Percentiles rank a stretch among this genome's conserved stretches.
These are phyloP conservation scores for Mastigias papua DNA, from an alignment of 30 jellyfish, hydroid and myxozoan genomes.

Conservation along the genomic window DNA sequence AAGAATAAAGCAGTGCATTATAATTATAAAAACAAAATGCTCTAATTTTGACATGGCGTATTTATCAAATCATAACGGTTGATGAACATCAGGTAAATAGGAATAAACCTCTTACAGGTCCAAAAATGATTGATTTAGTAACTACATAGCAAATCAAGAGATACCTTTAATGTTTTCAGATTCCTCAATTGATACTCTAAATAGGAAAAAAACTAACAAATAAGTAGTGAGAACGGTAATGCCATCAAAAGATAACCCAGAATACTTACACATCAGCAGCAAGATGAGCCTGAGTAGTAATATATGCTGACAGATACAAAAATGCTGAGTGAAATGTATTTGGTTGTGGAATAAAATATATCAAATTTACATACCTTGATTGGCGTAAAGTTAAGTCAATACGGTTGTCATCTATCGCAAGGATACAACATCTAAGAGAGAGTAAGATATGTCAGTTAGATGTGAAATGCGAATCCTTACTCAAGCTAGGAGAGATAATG, in stretches of 20 bases:
- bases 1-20: too few species aligned
- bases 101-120: neutral
- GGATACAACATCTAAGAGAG: slow-evolving; percentile 63
- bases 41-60: too few species aligned
- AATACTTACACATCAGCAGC: neutral
- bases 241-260: neutral
- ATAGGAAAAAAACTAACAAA: neutral
- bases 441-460: too few species aligned
- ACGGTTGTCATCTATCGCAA: slow-evolving; percentile 54
- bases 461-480: too few species aligned
- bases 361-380: slow-evolving; percentile 59
- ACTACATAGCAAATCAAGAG: neutral
- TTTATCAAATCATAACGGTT: too few species aligned
- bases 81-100: neutral
- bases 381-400: slow-evolving; percentile 75
- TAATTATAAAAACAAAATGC: too few species aligned
- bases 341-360: neutral
- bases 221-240: too few species aligned
- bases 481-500: neutral
- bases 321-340: too few species aligned
- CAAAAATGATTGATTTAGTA: neutral
- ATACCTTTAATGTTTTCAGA: slow-evolving; percentile 8
- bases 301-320: too few species aligned
- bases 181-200: slow-evolving; percentile 1
- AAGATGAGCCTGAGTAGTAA: neutral